Base-by-base conservation (phyloP, 2,888 invertebrate genomes). In the Thecocarcelia acutangulata region DNA sequence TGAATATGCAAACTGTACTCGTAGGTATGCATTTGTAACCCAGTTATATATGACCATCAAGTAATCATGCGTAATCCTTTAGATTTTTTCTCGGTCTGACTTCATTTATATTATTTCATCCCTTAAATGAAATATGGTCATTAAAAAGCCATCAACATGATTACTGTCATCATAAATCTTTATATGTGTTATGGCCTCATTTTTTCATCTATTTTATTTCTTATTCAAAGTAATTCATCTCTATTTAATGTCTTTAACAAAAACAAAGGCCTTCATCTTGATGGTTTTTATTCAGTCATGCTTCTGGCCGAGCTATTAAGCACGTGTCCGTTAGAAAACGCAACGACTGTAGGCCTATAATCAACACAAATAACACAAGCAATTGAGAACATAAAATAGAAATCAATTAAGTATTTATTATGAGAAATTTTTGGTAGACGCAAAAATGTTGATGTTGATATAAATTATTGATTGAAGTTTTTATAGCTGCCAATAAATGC, bases 121-220 rank as follows among this genome's bases (percentile, higher is more conserved):
- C 24, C 13, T 15, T 46, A 73, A 77, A 69, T 77, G 72, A 77
- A 69, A 77, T 63, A 64, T 77, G 73, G 77, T 77, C 81, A 81
- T 81, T 81, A 81, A 77, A 77, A 81, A 77, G 63, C 77, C 73
- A 81, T 81, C 81, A 81, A 77, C 81, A 69, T 74, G 77, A 74
- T 74, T 73, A 69, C 69, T 81, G 77, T 73, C 81, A 77, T 74
- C 77, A 74, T 81, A 81, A 81, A 81, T 81, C 64, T 74, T 64
- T 9, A 42, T 40, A 56, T 66, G 28, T 76, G 15, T 48, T 66
- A 52, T 52, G 37, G 11, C 11, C 21, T 17, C 46, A 15, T 17
- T 48, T 28, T 58, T 58, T 15, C 13, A 33, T 54, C 19, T 19
- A 42, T 54, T 63, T 52, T 13, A 9, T 52, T 42, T 54, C 12